phyloP scores from a whole-genome alignment of 2,113 vertebrate species.

The Laticauda colubrina region DNA sequence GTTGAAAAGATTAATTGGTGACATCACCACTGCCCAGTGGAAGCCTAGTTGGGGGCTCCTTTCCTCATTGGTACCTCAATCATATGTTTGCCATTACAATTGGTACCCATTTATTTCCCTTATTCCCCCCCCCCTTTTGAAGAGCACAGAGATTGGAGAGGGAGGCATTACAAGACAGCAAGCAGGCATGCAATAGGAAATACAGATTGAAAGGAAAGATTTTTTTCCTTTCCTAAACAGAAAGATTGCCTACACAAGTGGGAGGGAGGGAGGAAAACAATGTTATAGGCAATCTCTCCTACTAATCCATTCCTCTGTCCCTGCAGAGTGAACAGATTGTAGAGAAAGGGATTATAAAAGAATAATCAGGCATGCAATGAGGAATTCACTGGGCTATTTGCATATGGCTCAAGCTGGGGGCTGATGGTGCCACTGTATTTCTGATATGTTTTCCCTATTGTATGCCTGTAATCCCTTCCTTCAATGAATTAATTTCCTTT shows the following conservation, averaged over 20 bases:
- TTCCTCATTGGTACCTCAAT: background rate
- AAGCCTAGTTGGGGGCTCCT: background rate
- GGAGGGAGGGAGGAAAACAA: background rate
- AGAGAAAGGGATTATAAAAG: background rate
- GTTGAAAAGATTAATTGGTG: background rate
- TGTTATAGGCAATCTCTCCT: background rate
- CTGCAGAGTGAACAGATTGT: background rate
- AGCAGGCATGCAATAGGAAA: background rate
- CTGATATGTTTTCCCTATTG: background rate
- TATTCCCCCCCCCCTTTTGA: background rate
- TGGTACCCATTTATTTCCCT: background rate
- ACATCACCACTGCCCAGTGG: background rate
- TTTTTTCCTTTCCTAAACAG: background rate
- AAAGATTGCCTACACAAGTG: background rate
- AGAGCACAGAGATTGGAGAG: background rate
- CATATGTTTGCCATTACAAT: background rate
- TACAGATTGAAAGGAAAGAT: background rate
- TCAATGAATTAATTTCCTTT: background rate
- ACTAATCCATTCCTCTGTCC: background rate
- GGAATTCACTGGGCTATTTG: background rate
- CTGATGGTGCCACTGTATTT: background rate
- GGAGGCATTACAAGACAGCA: background rate
- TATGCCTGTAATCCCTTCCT: background rate
- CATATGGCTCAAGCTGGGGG: background rate
- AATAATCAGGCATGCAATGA: background rate